Evolutionary conservation across 2,113 vertebrate species (phyloP), one percentile per base, ranked within the genome.

Genomic region (Microcebus ravelobensis): DNA sequence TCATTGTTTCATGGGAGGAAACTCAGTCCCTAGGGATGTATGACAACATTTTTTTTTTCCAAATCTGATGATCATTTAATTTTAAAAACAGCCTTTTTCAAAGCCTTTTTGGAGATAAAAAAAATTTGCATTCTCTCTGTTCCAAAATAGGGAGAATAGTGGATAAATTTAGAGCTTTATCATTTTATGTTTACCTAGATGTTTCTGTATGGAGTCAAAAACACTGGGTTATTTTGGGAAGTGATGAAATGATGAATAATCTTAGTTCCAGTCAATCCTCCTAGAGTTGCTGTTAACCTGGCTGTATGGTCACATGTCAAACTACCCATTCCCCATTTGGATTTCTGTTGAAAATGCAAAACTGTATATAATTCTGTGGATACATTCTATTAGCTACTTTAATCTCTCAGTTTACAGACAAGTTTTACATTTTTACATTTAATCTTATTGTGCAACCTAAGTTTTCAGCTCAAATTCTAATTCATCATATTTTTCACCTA

Each of bases 401-500:
- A 65, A 39, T 81, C 95, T 96, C 81, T 55, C 8, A 31, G 29
- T 93, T 96, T 92, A 34, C 18, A 87, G 1, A n/a, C 27, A 90
- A 74, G n/a, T 91, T 84, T 92, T 82, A 94, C 71, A 50, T 15
- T 91, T 84, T 92, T 82, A 94, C 74, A 50, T 18, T 39, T 57
- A 79, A 59, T 85, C 70, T 94, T 82, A 11, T 63, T 25, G 8
- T 23, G 3, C 31, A 65, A 65, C 82, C 29, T 97, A n/a, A 80
- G 21, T 79, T 71, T 86, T 59, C 65, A 45, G 14, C 2, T 77
- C 70, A 34, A 95, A 97, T 91, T 91, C 84, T 87, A 96, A 85
- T 92, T 87, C 59, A 2, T 79, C 65, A 2, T 65, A 39, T 71
- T 92, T 97, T 87, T 89, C 15, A 70, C 77, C 23, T 27, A 57